Base-by-base conservation (phyloP, 2,113 vertebrate species). In the Hemibagrus wyckioides region DNA sequence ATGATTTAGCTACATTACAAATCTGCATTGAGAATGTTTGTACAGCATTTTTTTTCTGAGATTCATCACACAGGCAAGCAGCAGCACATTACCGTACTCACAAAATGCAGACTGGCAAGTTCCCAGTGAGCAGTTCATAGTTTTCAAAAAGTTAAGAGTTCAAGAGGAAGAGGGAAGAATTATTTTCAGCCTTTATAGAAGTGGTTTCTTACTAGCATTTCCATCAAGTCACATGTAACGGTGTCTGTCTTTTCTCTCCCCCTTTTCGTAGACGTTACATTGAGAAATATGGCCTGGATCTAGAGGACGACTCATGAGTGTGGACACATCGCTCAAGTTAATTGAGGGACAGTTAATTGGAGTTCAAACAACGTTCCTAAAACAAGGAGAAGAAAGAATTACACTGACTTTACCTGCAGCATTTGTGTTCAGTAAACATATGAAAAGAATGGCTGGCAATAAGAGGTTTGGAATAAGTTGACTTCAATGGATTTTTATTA, bases 251-350 rank as follows among this genome's bases (percentile, higher is more conserved):
- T 81, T 52, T 87, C 3, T 84, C 21, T 44, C 83, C 17, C 61
- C 13, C 19, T 85, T 48, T 56, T 67, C n/a, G 1, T 82, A 96
- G 95, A 88, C 95, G 94, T 86, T 96, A 95, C 89, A 94, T 94
- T 52, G 94, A 96, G 87, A 96, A 96, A 90, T 93, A 95, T 81
- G 94, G 92, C 90, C 87, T 95, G 92, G 92, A 94, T 80, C 88
- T 87, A 89, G 93, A 95, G 8, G 93, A 94, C 39, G 15, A 82
- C 88, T 92, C 90, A 59, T 95, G 92, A 96, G 90, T 69, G 19
- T 77, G 76, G 69, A 85, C 67, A 87, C 92, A 93, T 89, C 87
- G 65, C 88, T 80, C 11, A 41, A 41, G 79, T 81, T 81, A 81
- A 39, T 28, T 59, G 56, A 39, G 1, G 33, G 79, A 81, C 79